A percentile compares a stretch with the other conserved stretches of the same genome.
These are phyloP conservation scores for Megastigmus dorsalis DNA, from an alignment of 2,888 invertebrate genomes.

Conservation along the genomic window DNA sequence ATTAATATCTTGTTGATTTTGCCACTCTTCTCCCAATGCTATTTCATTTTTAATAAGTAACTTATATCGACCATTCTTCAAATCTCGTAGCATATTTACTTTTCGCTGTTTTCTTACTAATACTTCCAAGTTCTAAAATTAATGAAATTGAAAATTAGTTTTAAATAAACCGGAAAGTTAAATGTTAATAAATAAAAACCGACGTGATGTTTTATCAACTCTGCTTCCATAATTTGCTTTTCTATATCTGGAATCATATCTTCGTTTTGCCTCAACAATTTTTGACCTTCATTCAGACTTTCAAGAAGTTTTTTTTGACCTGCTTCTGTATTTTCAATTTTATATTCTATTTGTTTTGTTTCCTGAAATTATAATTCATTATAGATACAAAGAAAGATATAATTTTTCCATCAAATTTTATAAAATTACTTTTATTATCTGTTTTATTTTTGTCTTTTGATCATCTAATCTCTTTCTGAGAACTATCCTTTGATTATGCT, in stretches of 20 bases:
- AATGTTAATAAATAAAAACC: slow-evolving; percentile 47
- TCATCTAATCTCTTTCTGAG: slow-evolving; percentile 79
- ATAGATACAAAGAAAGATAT: background rate
- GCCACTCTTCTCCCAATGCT: slow-evolving; percentile 77
- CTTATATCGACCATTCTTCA: slow-evolving; percentile 73
- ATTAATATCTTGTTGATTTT: slow-evolving; percentile 78
- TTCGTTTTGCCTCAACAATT: slow-evolving; percentile 65
- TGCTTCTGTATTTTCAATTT: slow-evolving; percentile 62
- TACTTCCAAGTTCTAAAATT: slow-evolving; percentile 76
- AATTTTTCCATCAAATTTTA: slow-evolving; percentile 41
- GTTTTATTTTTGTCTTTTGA: slow-evolving; percentile 77
- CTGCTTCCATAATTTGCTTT: slow-evolving; percentile 71
- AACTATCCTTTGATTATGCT: slow-evolving; percentile 75
- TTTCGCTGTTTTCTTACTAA: slow-evolving; percentile 83
- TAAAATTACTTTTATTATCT: slow-evolving; percentile 74
- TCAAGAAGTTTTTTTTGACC: slow-evolving; percentile 63
- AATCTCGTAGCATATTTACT: slow-evolving; percentile 77
- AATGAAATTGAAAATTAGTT: slow-evolving; percentile 22
- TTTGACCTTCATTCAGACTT: slow-evolving; percentile 66
- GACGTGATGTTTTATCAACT: slow-evolving; percentile 74
- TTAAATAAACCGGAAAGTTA: background rate
- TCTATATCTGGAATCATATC: slow-evolving; percentile 66
- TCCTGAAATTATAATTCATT: slow-evolving; percentile 61
- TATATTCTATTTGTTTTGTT: slow-evolving; percentile 67
- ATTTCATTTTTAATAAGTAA: slow-evolving; percentile 73